These are phyloP conservation scores for Tetranychus cinnabarinus DNA, from an alignment of 1,140 invertebrate genomes.

Conservation along the genomic window DNA sequence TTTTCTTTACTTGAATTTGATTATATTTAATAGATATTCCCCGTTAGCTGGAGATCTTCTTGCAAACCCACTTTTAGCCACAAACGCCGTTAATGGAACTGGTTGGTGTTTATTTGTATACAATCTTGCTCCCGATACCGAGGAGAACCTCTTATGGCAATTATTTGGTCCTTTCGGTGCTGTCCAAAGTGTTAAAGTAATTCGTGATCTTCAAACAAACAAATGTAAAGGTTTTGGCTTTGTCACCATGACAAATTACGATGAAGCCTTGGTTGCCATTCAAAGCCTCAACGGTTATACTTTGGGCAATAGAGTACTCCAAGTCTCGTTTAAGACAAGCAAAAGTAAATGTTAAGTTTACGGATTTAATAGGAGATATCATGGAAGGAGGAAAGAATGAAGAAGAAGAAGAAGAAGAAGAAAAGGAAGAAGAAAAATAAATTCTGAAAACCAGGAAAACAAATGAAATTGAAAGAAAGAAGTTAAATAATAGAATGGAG, in stretches of 20 bases:
- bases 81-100: constrained; percentile 37
- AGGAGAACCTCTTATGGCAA: constrained; percentile 96
- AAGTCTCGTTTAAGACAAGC: constrained; percentile 88
- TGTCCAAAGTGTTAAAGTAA: constrained; percentile 92
- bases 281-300: constrained; percentile 93
- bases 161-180: constrained; percentile 96
- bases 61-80: constrained; percentile 59
- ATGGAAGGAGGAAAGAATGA: too few species aligned
- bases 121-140: constrained; percentile 90
- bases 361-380: not conserved
- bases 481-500: too few species aligned
- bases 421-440: too few species aligned
- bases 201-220: constrained; percentile 87
- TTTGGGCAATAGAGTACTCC: constrained; percentile 82
- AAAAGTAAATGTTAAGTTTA: constrained; percentile 14
- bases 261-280: constrained; percentile 89
- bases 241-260: constrained; percentile 98
- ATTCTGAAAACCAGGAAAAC: too few species aligned
- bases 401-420: too few species aligned
- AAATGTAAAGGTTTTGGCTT: constrained; percentile 99
- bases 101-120: constrained; percentile 98
- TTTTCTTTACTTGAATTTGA: not conserved
- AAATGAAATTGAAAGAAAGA: too few species aligned
- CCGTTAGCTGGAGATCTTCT: constrained; percentile 67
- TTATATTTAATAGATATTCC: constrained; percentile 46